Evolutionary conservation across 2,888 invertebrate genomes (phyloP), one percentile per base, ranked within the genome.

Genomic region (Elegia similella): DNA sequence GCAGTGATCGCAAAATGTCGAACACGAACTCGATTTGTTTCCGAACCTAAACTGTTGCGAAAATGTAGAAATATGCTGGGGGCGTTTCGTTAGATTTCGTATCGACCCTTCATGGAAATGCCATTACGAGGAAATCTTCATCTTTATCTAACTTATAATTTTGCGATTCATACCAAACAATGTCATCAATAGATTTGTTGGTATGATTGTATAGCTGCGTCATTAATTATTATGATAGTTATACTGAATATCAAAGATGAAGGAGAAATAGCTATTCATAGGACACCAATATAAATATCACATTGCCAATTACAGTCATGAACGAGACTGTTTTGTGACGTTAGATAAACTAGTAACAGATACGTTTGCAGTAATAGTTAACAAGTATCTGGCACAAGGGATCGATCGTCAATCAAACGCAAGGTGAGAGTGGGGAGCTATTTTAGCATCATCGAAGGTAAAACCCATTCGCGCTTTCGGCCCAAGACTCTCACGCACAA

Each of bases 381-480:
- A 76, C 86, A 81, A 82, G 81, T 86, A 87, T 91, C 89, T 91
- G 90, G 91, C 90, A 90, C 88, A 86, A 85, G 87, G 84, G 86
- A 89, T 90, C 87, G 86, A 90, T 90, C 89, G 88, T 91, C 89
- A 90, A 91, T 91, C 90, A 91, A 89, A 89, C 80, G 87, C 91
- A 91, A 91, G 91, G 91, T 87, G 86, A 91, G 86, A 89, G 89
- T 88, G 81, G 82, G 75, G 78, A 78, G 86, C 88, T 90, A 91
- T 91, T 91, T 91, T 89, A 87, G 87, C 87, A 85, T 82, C 85
- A 85, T 85, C 86, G 91, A 91, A 91, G 91, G 91, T 88, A 91
- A 91, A 84, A 88, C 82, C 84, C 86, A 89, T 88, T 87, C 80
- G 83, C 84, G 86, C 89, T 89, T 91, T 91, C 89, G 78, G 86